phyloP scores from a whole-genome alignment of 2,797 vertebrate species.

The Margarornis squamiger region DNA sequence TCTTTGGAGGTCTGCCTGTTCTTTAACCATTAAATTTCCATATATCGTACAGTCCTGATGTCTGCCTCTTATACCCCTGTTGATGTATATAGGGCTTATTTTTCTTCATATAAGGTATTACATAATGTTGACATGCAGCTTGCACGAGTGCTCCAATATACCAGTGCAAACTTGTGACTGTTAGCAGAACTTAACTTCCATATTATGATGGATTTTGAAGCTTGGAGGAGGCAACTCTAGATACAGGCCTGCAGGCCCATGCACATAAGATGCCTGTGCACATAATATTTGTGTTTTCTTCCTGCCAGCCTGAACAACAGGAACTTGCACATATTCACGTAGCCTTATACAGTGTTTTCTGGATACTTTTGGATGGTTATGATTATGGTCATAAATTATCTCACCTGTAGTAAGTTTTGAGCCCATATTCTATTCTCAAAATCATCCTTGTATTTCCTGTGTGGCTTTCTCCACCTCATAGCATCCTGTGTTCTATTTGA shows the following conservation, averaged over 20 bases:
- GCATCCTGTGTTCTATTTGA: not conserved
- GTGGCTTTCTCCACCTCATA: fast-evolving
- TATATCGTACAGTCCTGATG: not conserved
- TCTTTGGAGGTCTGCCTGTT: not conserved
- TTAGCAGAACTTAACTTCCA: not conserved
- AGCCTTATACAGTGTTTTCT: not conserved
- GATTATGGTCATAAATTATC: not conserved
- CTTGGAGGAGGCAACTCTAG: not conserved
- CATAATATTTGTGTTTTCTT: not conserved
- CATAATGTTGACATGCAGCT: not conserved
- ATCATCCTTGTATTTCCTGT: not conserved
- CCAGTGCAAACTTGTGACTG: not conserved
- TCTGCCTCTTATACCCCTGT: not conserved
- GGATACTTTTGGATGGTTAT: not conserved
- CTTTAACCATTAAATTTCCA: not conserved
- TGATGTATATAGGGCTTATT: not conserved
- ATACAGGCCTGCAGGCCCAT: fast-evolving
- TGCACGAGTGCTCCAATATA: not conserved
- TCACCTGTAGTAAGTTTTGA: not conserved
- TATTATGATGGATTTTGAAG: not conserved
- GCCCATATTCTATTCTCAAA: not conserved
- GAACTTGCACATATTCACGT: not conserved
- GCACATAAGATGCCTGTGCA: fast-evolving
- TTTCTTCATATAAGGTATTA: not conserved
- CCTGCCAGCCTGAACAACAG: not conserved